phyloP scores from a whole-genome alignment of 2,797 vertebrate species.

The Diglossa cyanea region DNA sequence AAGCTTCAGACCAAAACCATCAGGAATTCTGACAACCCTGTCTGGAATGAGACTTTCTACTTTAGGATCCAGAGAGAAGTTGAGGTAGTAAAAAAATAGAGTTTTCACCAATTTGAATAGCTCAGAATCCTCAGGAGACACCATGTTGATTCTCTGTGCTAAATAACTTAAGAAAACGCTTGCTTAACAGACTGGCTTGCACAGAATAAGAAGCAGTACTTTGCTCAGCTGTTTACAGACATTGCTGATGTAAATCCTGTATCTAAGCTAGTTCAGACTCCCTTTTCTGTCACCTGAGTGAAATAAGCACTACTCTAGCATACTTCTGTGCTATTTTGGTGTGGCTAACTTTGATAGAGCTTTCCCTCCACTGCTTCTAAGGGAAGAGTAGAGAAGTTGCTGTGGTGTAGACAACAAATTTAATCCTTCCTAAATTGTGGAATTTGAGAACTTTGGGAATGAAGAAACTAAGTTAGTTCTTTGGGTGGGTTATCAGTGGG shows the following conservation, averaged over 20 bases:
- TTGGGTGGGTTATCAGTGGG: neutral
- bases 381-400: neutral
- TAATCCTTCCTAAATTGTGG: neutral
- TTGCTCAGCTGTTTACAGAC: neutral
- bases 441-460: neutral
- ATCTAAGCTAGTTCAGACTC: neutral
- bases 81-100: constrained; percentile 73
- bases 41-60: constrained; percentile 86
- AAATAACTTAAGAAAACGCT: neutral
- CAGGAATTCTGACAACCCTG: constrained; percentile 72
- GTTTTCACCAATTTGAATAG: neutral
- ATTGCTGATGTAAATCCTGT: neutral
- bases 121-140: neutral
- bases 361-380: neutral
- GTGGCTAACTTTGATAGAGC: neutral
- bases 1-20: constrained; percentile 75
- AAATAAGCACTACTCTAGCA: neutral
- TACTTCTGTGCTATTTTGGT: neutral
- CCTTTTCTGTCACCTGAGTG: neutral
- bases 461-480: neutral
- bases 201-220: neutral
- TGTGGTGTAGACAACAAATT: neutral
- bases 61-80: constrained; percentile 79
- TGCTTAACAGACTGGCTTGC: neutral
- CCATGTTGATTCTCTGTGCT: neutral